A percentile compares a stretch with the other conserved stretches of the same genome.
These are phyloP conservation scores for Lordiphosa mommai DNA, from an alignment of 1,140 invertebrate species.

Conservation along the genomic window DNA sequence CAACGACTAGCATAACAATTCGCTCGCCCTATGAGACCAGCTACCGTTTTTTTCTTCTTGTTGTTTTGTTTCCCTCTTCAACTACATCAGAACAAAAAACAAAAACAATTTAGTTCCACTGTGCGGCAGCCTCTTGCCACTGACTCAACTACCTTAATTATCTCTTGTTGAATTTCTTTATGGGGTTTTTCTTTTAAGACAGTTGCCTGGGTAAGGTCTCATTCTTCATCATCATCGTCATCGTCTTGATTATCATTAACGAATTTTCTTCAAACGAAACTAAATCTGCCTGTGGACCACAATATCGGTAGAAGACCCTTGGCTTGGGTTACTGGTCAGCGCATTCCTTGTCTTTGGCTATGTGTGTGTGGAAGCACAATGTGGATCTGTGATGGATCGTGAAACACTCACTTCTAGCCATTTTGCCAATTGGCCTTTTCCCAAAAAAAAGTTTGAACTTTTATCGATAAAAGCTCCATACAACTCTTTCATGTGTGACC, in stretches of 20 bases:
- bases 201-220: background rate
- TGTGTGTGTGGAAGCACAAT: no score
- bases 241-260: slow-evolving; percentile 18
- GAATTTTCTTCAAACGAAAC: slow-evolving; percentile 22
- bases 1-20: slow-evolving; percentile 75
- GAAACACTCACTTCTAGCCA: no score
- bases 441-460: no score
- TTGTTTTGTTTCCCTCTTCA: slow-evolving; percentile 15
- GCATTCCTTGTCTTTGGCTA: no score
- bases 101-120: slow-evolving; percentile 71
- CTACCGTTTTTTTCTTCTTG: slow-evolving; percentile 54
- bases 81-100: slow-evolving; percentile 39
- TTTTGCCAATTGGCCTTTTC: no score
- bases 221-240: slow-evolving; percentile 28
- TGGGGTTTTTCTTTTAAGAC: slow-evolving; percentile 37
- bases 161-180: slow-evolving; percentile 19
- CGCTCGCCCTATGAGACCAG: slow-evolving; percentile 69
- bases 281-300: slow-evolving; percentile 29
- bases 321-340: slow-evolving; percentile 10
- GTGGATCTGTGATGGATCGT: no score
- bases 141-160: slow-evolving; percentile 8
- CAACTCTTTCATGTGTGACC: no score
- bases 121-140: slow-evolving; percentile 46
- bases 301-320: slow-evolving; percentile 16
- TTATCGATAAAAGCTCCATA: no score